Base-by-base conservation (phyloP, 2,797 vertebrate species). In the Sebastes diploproa region DNA sequence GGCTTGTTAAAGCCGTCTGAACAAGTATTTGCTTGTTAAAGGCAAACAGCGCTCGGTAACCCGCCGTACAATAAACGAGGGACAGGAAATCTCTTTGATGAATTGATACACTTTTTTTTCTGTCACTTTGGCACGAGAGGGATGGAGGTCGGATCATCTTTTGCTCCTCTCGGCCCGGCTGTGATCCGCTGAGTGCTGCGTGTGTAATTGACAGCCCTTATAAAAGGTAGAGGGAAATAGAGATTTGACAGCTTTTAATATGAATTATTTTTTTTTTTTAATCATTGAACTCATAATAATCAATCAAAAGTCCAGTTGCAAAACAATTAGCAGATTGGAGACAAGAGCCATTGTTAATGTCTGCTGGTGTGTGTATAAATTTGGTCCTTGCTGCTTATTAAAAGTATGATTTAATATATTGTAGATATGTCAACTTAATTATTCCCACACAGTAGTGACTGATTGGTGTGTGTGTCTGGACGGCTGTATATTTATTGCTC, bases 1-100 rank as follows among this genome's bases (percentile, higher is more conserved):
- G 1, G 85, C 89, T 91, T 75, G 54, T 89, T 92, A 84, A 91
- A 86, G 64, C 30, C 4, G 55, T 76, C 75, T 86, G 82, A 92
- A 85, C 84, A 84, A 90, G 84, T 83, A 78, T 90, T 89, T 85
- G 82, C 85, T 90, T 87, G 88, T 90, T 88, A 86, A 91, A 86
- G 69, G 76, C 76, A 83, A 90, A 90, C 71, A 67, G 71, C 12
- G 4, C 69, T 25, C 74, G 55, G 72, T 56, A 67, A 70, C 56
- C 52, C 6, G 1, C 55, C 30, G 52, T 25, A 88, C 78, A 76
- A 66, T 80, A 66, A 88, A 70, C 6, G 32, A 72, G 65, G 52
- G 16, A 54, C 50, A 83, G 58, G 71, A 75, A 88, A 67, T 23
- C 38, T 65, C 60, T 67, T 46, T 29, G 52, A 86, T 78, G 60